Conservation (phyloP, 2,797 vertebrate species). For the Halcyon leucocephala region DNA sequence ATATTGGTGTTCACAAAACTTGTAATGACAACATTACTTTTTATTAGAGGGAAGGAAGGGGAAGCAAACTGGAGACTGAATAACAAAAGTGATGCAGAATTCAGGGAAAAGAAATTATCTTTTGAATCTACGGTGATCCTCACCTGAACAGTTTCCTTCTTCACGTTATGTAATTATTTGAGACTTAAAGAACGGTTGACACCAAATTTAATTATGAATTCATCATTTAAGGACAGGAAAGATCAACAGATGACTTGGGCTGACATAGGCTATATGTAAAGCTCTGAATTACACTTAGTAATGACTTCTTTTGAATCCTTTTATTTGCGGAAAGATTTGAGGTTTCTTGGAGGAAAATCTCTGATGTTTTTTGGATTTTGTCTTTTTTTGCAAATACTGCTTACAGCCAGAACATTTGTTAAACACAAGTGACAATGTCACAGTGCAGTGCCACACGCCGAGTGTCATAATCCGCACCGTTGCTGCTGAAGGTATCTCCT, state of each 20-base stretch:
- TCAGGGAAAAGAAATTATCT: background rate
- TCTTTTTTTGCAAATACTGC: constrained; percentile 24
- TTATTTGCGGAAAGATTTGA: background rate
- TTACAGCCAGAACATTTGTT: constrained; percentile 89
- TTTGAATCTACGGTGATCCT: background rate
- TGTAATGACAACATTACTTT: background rate
- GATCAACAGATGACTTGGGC: background rate
- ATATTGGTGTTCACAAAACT: background rate
- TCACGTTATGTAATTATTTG: background rate
- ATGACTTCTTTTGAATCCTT: background rate
- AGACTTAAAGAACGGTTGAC: background rate
- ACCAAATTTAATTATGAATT: background rate
- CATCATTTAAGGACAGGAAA: background rate
- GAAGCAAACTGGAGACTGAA: background rate
- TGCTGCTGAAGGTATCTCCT: constrained; percentile 87
- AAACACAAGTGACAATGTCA: constrained; percentile 86
- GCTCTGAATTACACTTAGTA: background rate
- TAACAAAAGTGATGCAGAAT: background rate
- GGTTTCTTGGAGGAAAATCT: background rate
- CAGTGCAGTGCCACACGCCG: constrained; percentile 89
- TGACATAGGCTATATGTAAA: background rate
- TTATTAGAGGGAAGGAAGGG: background rate
- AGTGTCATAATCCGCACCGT: constrained; percentile 96
- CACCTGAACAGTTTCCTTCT: background rate
- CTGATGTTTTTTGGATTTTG: background rate